These are phyloP conservation scores for Venusia cambrica DNA, from an alignment of 2,888 invertebrate genomes.

Conservation along the genomic window DNA sequence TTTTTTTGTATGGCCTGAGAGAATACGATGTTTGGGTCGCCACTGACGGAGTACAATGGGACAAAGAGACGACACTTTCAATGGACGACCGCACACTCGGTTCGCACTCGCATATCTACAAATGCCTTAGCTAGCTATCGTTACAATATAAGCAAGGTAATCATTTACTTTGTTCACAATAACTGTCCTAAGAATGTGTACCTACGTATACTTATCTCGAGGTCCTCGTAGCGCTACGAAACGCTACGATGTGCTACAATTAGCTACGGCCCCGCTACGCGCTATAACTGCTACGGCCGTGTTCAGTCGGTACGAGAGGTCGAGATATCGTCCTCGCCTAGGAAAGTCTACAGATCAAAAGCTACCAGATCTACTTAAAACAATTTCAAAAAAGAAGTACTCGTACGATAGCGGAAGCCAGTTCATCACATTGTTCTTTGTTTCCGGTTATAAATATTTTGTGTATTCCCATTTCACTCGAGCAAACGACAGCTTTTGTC, in stretches of 20 bases:
- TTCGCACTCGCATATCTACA: conserved; percentile 40
- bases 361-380: too few species aligned
- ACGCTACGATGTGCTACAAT: conserved; percentile 11
- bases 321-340: too few species aligned
- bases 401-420: too few species aligned
- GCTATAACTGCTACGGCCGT: too few species aligned
- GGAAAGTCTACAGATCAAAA: too few species aligned
- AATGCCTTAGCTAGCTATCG: conserved; percentile 11
- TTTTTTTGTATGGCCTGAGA: conserved; percentile 68
- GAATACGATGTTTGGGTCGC: conserved; percentile 74
- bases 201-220: background rate
- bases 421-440: too few species aligned
- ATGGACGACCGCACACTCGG: conserved; percentile 76
- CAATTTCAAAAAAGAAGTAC: too few species aligned
- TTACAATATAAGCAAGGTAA: conserved; percentile 7
- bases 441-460: too few species aligned
- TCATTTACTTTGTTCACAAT: background rate
- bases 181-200: too few species aligned
- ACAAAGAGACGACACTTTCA: conserved; percentile 70
- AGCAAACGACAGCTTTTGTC: too few species aligned
- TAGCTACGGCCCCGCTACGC: conserved; percentile 8
- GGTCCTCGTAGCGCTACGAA: conserved; percentile 13
- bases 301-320: too few species aligned
- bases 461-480: too few species aligned
- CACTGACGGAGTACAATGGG: conserved; percentile 70